Percentiles rank a stretch among this genome's conserved stretches.
phyloP scores from a whole-genome alignment of 2,113 vertebrate species.

The Butorides virescens region DNA sequence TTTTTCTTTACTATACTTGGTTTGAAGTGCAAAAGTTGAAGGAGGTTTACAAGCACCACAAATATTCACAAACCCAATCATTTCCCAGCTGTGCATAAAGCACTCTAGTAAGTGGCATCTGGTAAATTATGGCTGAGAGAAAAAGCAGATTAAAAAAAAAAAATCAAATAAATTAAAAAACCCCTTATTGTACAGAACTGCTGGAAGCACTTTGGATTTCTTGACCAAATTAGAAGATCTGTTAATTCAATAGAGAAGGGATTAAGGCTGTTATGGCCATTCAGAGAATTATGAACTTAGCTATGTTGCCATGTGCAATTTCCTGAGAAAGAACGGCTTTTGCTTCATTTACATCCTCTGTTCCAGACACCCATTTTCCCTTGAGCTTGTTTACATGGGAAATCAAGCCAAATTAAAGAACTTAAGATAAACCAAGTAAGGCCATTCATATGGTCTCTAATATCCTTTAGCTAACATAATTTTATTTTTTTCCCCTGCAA shows the following conservation, averaged over 20 bases:
- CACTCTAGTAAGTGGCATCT: background rate
- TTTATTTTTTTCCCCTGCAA: background rate
- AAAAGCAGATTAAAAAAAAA: background rate
- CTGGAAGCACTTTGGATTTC: slow-evolving; percentile 2
- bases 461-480: background rate
- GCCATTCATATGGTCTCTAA: background rate
- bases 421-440: slow-evolving; percentile 3
- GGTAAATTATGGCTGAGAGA: background rate
- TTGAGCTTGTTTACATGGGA: background rate
- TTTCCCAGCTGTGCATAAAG: background rate
- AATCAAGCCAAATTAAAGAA: slow-evolving; percentile 48
- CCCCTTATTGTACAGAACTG: background rate
- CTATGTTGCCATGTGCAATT: slow-evolving; percentile 24
- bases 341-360: slow-evolving; percentile 43
- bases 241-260: slow-evolving; percentile 4
- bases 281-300: background rate
- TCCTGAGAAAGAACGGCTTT: slow-evolving; percentile 34
- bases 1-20: background rate
- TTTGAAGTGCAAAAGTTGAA: background rate
- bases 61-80: background rate
- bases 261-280: background rate
- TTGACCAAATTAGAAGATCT: background rate
- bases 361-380: slow-evolving; percentile 41
- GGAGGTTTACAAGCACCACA: background rate
- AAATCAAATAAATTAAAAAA: background rate